Conservation (phyloP, 2,888 invertebrate genomes). For the Blomia tropicalis region DNA sequence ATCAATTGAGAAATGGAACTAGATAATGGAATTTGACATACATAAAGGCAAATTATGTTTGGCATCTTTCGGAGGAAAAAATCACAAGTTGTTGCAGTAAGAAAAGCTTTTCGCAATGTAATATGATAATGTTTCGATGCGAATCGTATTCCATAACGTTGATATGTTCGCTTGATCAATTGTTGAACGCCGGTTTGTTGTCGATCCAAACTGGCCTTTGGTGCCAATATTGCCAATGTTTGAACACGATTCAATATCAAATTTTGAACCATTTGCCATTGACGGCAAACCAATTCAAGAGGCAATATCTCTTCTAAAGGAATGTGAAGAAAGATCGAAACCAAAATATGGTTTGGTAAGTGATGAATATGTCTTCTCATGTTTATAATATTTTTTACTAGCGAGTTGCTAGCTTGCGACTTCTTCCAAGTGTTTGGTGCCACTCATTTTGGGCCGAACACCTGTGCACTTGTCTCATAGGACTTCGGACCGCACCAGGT, state of each 20-base stretch:
- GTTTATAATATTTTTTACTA: no score
- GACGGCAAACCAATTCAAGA: conserved; percentile 4
- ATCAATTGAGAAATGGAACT: neutral
- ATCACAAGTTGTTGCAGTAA: neutral
- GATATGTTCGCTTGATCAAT: neutral
- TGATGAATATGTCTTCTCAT: no score
- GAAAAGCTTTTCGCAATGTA: neutral
- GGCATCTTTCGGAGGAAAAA: neutral
- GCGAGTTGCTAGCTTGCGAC: no score
- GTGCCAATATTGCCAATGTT: neutral
- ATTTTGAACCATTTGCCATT: neutral
- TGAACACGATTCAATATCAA: neutral
- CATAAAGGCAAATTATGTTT: neutral
- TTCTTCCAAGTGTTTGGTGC: no score
- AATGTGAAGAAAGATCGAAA: neutral
- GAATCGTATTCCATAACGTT: neutral
- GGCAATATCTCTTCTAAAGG: neutral
- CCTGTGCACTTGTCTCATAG: no score
- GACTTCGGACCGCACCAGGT: no score
- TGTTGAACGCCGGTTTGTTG: neutral
- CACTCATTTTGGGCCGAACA: no score
- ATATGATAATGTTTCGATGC: neutral
- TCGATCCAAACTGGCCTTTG: neutral
- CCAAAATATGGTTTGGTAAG: neutral
- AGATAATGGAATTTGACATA: neutral